Evolutionary conservation across 2,113 vertebrate genomes (phyloP).

Genomic region (Platichthys stellatus): DNA sequence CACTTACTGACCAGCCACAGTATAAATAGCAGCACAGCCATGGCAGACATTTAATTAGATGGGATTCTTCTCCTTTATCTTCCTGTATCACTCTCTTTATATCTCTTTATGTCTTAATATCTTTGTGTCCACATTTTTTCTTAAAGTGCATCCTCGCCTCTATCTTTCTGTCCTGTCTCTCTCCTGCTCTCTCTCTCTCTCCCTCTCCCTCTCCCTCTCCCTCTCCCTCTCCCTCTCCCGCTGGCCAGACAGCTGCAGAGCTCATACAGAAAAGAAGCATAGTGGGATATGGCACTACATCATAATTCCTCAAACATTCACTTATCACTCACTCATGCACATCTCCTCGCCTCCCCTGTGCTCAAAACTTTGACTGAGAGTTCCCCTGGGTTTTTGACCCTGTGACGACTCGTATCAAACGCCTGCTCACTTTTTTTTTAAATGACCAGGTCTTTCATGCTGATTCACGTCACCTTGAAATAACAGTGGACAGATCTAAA

Average conservation of each 20-base stretch:
- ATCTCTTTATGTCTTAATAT: background rate
- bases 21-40: constrained; percentile 7
- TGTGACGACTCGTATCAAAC: constrained; percentile 9
- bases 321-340: constrained; percentile 54
- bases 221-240: constrained; percentile 11
- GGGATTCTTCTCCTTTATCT: background rate
- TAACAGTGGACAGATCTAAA: constrained; percentile 5
- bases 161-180: background rate
- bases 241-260: constrained; percentile 69
- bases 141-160: background rate
- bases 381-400: constrained; percentile 23
- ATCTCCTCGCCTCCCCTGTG: constrained; percentile 20
- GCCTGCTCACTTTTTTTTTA: background rate
- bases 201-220: background rate
- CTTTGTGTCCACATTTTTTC: constrained; percentile 26
- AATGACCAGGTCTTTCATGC: background rate
- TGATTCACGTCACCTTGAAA: constrained; percentile 21
- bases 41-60: constrained; percentile 9
- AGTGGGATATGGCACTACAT: constrained; percentile 78
- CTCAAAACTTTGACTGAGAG: constrained; percentile 39
- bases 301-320: constrained; percentile 68
- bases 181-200: constrained; percentile 13
- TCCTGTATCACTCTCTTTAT: background rate
- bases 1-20: constrained; percentile 1
- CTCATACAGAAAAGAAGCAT: constrained; percentile 69